phyloP scores from a whole-genome alignment of 2,113 vertebrate genomes.

The Bos taurus region ARS-UCD2.0 NC_037328.1:81953501-81954000 shows the following conservation, averaged over 20 bases:
- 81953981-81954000: background rate
- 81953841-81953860: background rate
- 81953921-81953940: background rate
- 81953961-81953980: background rate
- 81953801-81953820: background rate
- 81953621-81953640: background rate
- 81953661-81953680: background rate
- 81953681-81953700: background rate
- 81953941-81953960: background rate
- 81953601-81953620: background rate
- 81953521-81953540: background rate
- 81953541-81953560: background rate
- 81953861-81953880: background rate
- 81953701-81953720: background rate
- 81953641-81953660: background rate
- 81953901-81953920: background rate
- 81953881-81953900: background rate
- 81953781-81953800: background rate
- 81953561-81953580: background rate
- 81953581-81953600: background rate
- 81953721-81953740: background rate
- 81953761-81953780: background rate
- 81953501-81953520: background rate
- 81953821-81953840: background rate
- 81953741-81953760: background rate